phyloP scores from a whole-genome alignment of 23 tunicate species.

The Ascidia mentula region DNA sequence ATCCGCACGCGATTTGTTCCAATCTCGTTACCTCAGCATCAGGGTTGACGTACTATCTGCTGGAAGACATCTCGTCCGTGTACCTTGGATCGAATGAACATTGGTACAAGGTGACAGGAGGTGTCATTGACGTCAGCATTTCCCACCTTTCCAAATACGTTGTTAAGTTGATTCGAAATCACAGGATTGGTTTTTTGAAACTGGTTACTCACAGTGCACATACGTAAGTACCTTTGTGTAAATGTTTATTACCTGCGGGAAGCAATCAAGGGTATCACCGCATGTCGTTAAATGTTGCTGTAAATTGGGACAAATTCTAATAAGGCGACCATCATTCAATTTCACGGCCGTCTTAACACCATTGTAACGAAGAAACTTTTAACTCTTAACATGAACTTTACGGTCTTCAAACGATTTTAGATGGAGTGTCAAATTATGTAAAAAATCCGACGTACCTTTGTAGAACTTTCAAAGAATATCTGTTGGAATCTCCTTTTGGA shows the following conservation, averaged over 20 bases:
- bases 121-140: slow-evolving; percentile 17
- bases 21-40: not conserved
- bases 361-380: too few relatives aligned
- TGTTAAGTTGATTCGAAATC: slow-evolving; percentile 3
- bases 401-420: too few relatives aligned
- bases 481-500: not conserved
- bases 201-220: not conserved
- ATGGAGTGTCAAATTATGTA: too few relatives aligned
- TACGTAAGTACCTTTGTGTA: not conserved
- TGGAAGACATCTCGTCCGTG: slow-evolving; percentile 5
- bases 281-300: too few relatives aligned
- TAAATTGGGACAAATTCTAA: too few relatives aligned
- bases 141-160: not conserved
- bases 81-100: not conserved
- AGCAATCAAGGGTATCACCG: too few relatives aligned
- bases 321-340: too few relatives aligned
- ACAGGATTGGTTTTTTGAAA: not conserved
- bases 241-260: too few relatives aligned
- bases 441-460: not conserved
- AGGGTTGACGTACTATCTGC: not conserved
- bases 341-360: too few relatives aligned
- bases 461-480: not conserved
- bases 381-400: too few relatives aligned
- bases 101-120: slow-evolving; percentile 31
- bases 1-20: not conserved